Conservation (phyloP, 2,113 vertebrate species). For the Montifringilla adamsi region DNA sequence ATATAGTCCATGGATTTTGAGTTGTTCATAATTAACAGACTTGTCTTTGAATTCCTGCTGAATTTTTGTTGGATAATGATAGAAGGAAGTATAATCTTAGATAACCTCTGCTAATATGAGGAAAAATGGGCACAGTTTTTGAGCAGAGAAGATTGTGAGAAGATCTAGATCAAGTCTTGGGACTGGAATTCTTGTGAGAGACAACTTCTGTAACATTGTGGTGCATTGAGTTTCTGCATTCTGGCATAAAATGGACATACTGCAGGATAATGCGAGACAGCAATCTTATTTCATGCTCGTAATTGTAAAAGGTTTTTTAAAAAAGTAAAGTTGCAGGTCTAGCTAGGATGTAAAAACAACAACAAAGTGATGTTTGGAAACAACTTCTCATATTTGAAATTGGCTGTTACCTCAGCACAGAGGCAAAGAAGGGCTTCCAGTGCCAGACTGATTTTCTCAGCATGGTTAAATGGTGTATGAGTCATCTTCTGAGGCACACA, state of each 20-base stretch:
- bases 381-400: not conserved
- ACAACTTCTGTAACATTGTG: not conserved
- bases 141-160: not conserved
- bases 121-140: not conserved
- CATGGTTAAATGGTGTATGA: not conserved
- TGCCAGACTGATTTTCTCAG: not conserved
- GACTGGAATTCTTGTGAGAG: slow-evolving; percentile 18
- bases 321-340: not conserved
- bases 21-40: not conserved
- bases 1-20: not conserved
- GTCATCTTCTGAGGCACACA: not conserved
- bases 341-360: not conserved
- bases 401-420: not conserved
- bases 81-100: not conserved
- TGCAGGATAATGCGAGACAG: not conserved
- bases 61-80: not conserved
- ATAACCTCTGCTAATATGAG: not conserved
- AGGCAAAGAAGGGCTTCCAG: not conserved
- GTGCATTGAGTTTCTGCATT: not conserved
- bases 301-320: not conserved
- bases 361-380: not conserved
- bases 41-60: not conserved
- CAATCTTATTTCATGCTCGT: not conserved
- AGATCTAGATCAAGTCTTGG: not conserved
- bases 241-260: not conserved